phyloP scores from a whole-genome alignment of 1,140 invertebrate species.

The Macrobrachium rosenbergii region DNA sequence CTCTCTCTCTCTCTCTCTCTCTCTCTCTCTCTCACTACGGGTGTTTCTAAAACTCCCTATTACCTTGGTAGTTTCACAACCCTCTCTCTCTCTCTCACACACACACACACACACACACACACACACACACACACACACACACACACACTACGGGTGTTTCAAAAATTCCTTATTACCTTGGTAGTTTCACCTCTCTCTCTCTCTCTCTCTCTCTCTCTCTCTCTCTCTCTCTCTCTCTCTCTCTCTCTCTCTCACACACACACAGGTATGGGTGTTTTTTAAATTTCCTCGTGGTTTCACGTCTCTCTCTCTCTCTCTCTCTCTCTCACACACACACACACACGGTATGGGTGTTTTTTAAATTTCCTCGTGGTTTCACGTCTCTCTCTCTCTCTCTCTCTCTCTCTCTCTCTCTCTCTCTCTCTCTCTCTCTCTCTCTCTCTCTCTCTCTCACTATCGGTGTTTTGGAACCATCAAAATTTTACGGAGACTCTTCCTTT shows the following conservation, averaged over 20 bases:
- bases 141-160: background rate
- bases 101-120: background rate
- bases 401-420: slow-evolving; percentile 30
- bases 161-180: too few relatives aligned
- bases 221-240: too few relatives aligned
- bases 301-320: too few relatives aligned
- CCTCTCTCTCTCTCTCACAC: slow-evolving; percentile 11
- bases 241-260: too few relatives aligned
- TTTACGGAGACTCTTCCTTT: too few relatives aligned
- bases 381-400: slow-evolving; percentile 30
- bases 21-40: background rate
- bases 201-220: too few relatives aligned
- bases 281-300: background rate
- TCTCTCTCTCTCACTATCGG: background rate
- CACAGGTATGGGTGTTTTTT: too few relatives aligned
- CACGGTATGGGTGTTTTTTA: too few relatives aligned
- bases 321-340: too few relatives aligned
- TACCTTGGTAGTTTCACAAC: too few relatives aligned
- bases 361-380: background rate
- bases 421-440: slow-evolving; percentile 20
- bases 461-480: too few relatives aligned
- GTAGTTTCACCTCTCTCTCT: background rate
- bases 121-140: background rate
- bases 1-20: slow-evolving; percentile 30
- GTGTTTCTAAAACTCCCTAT: background rate